phyloP scores from a whole-genome alignment of 2,888 invertebrate genomes.

The Temnothorax unifasciatus region DNA sequence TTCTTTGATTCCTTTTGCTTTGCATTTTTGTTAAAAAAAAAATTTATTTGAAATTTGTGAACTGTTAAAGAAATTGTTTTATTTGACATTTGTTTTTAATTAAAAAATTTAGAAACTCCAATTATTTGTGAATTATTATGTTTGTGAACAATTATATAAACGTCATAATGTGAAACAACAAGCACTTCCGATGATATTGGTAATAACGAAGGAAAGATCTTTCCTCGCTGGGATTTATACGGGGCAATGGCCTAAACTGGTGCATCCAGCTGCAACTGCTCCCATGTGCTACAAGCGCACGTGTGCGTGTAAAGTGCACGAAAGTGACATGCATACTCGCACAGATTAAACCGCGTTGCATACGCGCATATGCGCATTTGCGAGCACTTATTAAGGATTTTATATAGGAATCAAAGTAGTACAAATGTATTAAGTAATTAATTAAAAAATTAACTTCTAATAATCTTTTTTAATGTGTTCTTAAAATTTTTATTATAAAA shows the following conservation, averaged over 20 bases:
- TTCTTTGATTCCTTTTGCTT: background rate
- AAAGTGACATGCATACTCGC: constrained; percentile 12
- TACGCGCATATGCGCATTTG: constrained; percentile 8
- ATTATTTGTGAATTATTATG: background rate
- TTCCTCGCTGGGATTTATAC: constrained; percentile 72
- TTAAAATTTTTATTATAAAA: background rate
- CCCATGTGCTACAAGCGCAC: constrained; percentile 53
- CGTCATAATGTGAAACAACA: background rate
- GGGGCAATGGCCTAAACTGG: constrained; percentile 77
- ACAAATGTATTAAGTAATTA: background rate
- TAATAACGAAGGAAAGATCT: constrained; percentile 12
- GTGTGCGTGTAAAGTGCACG: constrained; percentile 3
- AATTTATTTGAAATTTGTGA: background rate
- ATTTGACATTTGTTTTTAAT: background rate
- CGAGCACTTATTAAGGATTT: background rate
- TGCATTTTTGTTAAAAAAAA: background rate
- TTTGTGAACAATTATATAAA: background rate
- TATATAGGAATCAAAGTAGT: background rate
- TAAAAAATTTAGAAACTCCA: background rate
- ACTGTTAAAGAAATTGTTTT: background rate
- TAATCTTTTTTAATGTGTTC: background rate
- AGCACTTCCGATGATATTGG: background rate
- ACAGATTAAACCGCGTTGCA: constrained; percentile 19
- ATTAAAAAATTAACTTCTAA: background rate
- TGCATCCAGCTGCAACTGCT: constrained; percentile 63